Evolutionary conservation across 2,113 vertebrate genomes (phyloP).

Genomic region (Ceyx margarethae): DNA sequence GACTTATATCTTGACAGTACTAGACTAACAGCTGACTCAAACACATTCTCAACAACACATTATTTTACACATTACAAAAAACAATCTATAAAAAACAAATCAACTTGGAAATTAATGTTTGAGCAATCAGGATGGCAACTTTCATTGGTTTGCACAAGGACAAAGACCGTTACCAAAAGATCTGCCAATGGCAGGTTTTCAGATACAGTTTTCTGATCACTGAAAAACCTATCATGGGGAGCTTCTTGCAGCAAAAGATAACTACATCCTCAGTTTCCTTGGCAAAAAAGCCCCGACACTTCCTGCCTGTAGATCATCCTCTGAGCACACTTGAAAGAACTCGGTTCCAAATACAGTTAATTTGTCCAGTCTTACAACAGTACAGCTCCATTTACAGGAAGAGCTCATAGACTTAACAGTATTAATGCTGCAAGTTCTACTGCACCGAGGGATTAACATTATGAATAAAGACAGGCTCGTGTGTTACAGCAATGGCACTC

Average conservation of each 20-base stretch:
- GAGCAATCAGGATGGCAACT: neutral
- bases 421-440: constrained; percentile 3
- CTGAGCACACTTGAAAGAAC: neutral
- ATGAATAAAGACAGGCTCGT: neutral
- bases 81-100: neutral
- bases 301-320: neutral
- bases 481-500: neutral
- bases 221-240: neutral
- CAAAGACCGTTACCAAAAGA: neutral
- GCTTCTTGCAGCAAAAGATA: neutral
- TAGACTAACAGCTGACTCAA: neutral
- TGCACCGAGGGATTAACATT: neutral
- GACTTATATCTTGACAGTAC: neutral
- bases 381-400: constrained; percentile 22
- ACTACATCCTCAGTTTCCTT: neutral
- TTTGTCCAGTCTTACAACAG: neutral
- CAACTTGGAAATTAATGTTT: neutral
- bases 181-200: neutral
- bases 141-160: neutral
- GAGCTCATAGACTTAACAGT: constrained; percentile 17
- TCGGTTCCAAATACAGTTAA: neutral
- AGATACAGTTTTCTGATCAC: neutral
- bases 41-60: neutral
- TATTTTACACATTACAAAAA: neutral
- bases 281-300: neutral